Evolutionary conservation across 2,113 vertebrate species (phyloP), one percentile per base, ranked within the genome.

Genomic region (Hymenochirus boettgeri): DNA sequence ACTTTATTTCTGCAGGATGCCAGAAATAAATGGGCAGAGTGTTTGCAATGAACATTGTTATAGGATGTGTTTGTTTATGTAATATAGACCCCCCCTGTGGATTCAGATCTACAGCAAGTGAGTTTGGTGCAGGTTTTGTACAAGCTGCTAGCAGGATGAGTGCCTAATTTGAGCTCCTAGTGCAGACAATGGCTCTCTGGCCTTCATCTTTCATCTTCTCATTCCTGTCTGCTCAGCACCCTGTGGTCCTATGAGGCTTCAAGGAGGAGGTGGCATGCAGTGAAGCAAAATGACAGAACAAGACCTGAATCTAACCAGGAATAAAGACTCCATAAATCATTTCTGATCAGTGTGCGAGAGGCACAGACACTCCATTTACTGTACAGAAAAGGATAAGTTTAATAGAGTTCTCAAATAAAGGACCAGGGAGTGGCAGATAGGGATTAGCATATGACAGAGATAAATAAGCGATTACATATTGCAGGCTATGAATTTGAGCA

Each of bases 261-360:
- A 66, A 45, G 55, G 57, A 66, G 46, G 45, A 57, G 29, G 15
- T 51, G 18, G 22, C 25, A 37, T 51, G 55, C 55, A 58, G n/a
- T 57, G 45, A 65, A 58, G 42, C 45, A 65, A 27, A 57, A 65
- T 57, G 19, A 65, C 63, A 65, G 50, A 18, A 57, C 27, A 35
- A 45, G 61, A 48, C 23, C 54, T 48, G 17, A n/a, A 65, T 48
- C 42, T 29, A 57, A 23, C 55, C 29, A 66, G 26, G 22, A 50
- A 29, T 58, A 50, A 66, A 51, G 45, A 58, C 50, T 58, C 46
- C 31, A 66, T 66, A 57, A 66, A 66, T 66, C 54, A 66, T 58
- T 58, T 18, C 45, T 18, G 55, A 50, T 58, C 29, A 21, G 63
- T 58, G 55, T 39, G 22, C 23, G 23, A 53, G 22, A 26, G 45